phyloP scores from a whole-genome alignment of 2,113 vertebrate species.

The Myiagra hebetior region DNA sequence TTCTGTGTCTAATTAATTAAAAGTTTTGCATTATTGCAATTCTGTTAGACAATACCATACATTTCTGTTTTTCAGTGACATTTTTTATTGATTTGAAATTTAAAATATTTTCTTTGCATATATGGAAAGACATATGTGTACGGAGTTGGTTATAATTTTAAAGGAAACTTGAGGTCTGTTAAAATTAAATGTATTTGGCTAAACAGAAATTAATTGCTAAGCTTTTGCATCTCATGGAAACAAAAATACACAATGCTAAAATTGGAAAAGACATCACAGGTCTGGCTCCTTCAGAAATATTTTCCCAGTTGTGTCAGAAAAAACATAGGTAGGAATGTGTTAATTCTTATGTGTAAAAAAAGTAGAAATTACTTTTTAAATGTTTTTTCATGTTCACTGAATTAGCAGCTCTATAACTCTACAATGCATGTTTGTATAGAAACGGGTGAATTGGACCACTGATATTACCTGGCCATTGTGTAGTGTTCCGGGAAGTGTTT shows the following conservation, averaged over 20 bases:
- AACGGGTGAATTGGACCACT: background rate
- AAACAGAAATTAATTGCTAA: background rate
- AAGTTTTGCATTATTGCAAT: conserved; percentile 20
- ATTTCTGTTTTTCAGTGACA: background rate
- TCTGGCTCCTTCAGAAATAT: background rate
- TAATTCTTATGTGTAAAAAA: background rate
- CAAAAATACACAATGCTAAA: background rate
- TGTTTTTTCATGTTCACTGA: background rate
- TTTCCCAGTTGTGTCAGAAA: background rate
- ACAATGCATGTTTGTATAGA: background rate
- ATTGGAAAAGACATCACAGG: accelerated
- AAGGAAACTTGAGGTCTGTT: background rate
- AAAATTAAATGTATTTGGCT: background rate
- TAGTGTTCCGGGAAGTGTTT: background rate
- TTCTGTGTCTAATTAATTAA: conserved; percentile 12
- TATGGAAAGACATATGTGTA: background rate
- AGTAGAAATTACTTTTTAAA: background rate
- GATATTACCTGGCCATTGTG: background rate
- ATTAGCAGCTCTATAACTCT: accelerated
- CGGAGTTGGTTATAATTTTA: background rate
- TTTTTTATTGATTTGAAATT: conserved; percentile 17
- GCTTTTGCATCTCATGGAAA: background rate
- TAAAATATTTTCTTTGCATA: background rate
- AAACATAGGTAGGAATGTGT: background rate
- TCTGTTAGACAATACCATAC: background rate